Percentiles rank a stretch among this genome's conserved stretches.
phyloP scores from a whole-genome alignment of 1,140 invertebrate genomes.

The Thaumatotibia leucotreta region DNA sequence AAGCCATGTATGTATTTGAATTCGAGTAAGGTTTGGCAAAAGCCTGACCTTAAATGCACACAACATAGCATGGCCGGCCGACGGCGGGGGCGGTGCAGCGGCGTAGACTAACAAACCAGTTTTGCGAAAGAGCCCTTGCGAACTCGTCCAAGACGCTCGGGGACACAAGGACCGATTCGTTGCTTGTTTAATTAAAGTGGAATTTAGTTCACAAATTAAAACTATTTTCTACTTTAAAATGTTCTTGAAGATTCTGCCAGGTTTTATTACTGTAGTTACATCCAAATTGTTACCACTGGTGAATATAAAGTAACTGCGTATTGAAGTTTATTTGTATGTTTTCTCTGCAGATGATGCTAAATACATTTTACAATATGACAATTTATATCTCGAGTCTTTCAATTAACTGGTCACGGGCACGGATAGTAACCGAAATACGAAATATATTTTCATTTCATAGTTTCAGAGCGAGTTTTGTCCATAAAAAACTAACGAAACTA shows the following conservation, averaged over 20 bases:
- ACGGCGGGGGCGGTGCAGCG: slow-evolving; percentile 1
- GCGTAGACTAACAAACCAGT: slow-evolving; percentile 23
- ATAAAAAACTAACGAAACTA: no score
- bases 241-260: background rate
- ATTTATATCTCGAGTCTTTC: no score
- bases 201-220: background rate
- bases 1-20: background rate
- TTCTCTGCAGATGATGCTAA: no score
- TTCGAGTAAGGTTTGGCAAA: background rate
- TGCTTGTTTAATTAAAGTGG: slow-evolving; percentile 37
- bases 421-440: no score
- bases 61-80: background rate
- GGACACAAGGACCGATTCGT: slow-evolving; percentile 32
- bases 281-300: background rate
- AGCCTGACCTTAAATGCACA: slow-evolving; percentile 11
- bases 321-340: background rate
- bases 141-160: slow-evolving; percentile 35
- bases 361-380: no score
- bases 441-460: no score
- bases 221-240: background rate
- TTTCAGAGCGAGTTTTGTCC: no score
- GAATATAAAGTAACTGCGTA: background rate
- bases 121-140: slow-evolving; percentile 52
- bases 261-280: background rate
- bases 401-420: no score